Percentiles rank a stretch among this genome's conserved stretches.
Conservation (phyloP, 2,888 invertebrate species). For the Folsomia manolachei region DNA sequence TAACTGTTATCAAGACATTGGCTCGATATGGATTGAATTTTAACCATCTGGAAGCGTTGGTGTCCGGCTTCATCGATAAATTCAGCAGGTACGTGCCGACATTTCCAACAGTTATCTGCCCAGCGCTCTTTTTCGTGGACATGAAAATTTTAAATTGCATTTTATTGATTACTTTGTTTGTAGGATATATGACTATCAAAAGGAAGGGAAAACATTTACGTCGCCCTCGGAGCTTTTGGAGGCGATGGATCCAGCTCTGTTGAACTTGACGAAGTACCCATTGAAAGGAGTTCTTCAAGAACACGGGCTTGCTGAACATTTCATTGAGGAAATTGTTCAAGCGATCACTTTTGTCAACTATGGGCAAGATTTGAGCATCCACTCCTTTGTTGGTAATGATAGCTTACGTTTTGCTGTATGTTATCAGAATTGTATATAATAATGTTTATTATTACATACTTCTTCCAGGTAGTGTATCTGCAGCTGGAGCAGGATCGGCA, state of each 20-base stretch:
- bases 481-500: slow-evolving; percentile 59
- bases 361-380: slow-evolving; percentile 60
- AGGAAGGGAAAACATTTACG: slow-evolving; percentile 57
- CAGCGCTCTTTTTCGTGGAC: slow-evolving; percentile 15
- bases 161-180: slow-evolving; percentile 49
- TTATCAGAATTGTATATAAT: not conserved
- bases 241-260: slow-evolving; percentile 58
- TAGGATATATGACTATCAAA: slow-evolving; percentile 62
- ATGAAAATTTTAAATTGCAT: not conserved
- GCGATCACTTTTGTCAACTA: slow-evolving; percentile 62
- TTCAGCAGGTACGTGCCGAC: slow-evolving; percentile 56
- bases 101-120: too few species aligned
- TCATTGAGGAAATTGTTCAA: slow-evolving; percentile 61
- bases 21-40: slow-evolving; percentile 62
- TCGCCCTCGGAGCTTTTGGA: slow-evolving; percentile 58
- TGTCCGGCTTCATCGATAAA: slow-evolving; percentile 54
- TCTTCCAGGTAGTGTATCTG: slow-evolving; percentile 56
- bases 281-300: slow-evolving; percentile 54
- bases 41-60: slow-evolving; percentile 55
- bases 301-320: slow-evolving; percentile 55
- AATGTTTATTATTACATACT: too few species aligned
- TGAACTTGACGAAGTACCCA: slow-evolving; percentile 55
- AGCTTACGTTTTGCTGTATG: too few species aligned
- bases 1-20: slow-evolving; percentile 57
- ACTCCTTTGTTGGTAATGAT: slow-evolving; percentile 60